Percentiles rank a stretch among this genome's conserved stretches.
Conservation (phyloP, 2,888 invertebrate genomes). For the Exephanes ischioxanthus region DNA sequence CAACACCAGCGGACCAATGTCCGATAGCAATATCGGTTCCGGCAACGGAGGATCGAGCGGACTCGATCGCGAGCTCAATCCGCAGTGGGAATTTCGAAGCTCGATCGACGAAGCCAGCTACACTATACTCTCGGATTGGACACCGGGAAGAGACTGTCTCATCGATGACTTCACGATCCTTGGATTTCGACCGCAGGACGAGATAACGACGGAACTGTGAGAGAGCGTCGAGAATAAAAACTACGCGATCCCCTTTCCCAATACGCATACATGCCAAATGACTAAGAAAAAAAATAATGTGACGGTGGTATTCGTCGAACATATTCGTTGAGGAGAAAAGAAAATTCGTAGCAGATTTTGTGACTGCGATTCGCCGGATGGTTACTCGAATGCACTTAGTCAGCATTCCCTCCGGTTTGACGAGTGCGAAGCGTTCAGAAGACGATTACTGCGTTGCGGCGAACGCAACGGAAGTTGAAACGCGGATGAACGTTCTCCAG, state of each 20-base stretch:
- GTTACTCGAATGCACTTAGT: conserved; percentile 66
- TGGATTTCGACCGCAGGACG: conserved; percentile 94
- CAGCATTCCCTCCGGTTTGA: conserved; percentile 59
- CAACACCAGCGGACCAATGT: conserved; percentile 72
- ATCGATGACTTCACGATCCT: conserved; percentile 92
- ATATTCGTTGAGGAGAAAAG: conserved; percentile 6
- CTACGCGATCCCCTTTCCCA: background rate
- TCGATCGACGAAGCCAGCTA: conserved; percentile 82
- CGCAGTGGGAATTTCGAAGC: conserved; percentile 86
- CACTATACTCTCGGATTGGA: conserved; percentile 84
- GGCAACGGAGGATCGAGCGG: conserved; percentile 72
- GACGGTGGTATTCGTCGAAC: conserved; percentile 2
- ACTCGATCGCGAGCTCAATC: conserved; percentile 83
- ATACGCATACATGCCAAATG: conserved; percentile 47
- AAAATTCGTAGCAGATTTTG: conserved; percentile 21
- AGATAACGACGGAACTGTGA: conserved; percentile 94
- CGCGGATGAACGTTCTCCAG: conserved; percentile 38
- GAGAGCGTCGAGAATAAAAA: conserved; percentile 32
- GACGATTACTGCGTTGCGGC: background rate
- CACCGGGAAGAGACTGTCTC: conserved; percentile 81
- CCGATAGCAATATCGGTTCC: conserved; percentile 69
- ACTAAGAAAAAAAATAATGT: conserved; percentile 25
- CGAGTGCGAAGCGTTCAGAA: conserved; percentile 13
- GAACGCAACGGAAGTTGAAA: background rate
- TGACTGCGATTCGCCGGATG: conserved; percentile 24